phyloP scores from a whole-genome alignment of 1,140 invertebrate species.

The Drosophila punjabiensis region DNA sequence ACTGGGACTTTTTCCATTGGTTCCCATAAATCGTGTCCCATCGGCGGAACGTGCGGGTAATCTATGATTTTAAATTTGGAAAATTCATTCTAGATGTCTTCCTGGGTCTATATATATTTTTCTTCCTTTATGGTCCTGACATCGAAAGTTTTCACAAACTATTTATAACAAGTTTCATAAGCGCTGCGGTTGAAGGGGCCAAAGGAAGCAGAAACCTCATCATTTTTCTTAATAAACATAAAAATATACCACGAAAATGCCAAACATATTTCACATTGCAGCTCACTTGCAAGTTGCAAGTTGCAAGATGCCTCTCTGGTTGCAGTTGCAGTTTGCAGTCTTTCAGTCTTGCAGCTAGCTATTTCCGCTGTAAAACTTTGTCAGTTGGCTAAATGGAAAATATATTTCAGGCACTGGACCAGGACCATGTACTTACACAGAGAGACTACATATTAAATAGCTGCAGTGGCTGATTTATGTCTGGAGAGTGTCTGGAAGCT shows the following conservation, averaged over 20 bases:
- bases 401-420: conserved; percentile 39
- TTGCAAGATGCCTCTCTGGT: conserved; percentile 12
- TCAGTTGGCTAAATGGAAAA: conserved; percentile 44
- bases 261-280: conserved; percentile 55
- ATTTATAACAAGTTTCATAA: conserved; percentile 41
- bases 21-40: conserved; percentile 2
- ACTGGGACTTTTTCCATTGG: neutral
- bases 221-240: conserved; percentile 58
- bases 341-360: conserved; percentile 32
- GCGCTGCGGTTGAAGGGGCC: neutral
- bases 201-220: conserved; percentile 16
- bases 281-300: conserved; percentile 17
- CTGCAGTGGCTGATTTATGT: conserved; percentile 37
- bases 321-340: conserved; percentile 18
- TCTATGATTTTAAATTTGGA: neutral
- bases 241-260: conserved; percentile 45
- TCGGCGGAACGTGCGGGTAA: neutral
- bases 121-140: neutral
- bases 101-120: neutral
- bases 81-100: neutral
- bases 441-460: conserved; percentile 28
- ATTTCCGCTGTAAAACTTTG: conserved; percentile 53
- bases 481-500: conserved; percentile 23
- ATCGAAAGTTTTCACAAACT: conserved; percentile 17
- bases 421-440: conserved; percentile 34